Evolutionary conservation across 2,888 invertebrate genomes (phyloP).

Genomic region (Hemistola chrysoprasaria): DNA sequence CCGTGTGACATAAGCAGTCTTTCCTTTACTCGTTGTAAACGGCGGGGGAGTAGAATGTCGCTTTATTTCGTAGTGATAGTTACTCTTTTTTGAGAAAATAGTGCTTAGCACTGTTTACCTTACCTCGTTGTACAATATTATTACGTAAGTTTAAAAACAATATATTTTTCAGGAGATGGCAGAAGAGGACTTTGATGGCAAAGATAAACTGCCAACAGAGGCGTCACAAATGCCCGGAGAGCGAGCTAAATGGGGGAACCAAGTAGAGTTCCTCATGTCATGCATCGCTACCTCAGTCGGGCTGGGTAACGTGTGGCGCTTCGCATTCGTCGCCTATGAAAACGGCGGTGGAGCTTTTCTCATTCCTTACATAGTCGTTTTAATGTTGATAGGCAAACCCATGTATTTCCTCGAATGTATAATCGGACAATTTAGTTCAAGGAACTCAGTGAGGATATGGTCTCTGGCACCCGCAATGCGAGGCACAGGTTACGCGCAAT

Average conservation of each 20-base stretch:
- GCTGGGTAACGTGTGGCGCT: constrained; percentile 87
- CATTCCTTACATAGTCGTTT: constrained; percentile 87
- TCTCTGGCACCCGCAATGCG: constrained; percentile 86
- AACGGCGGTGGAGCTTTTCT: constrained; percentile 89
- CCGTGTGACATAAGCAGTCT: too few species aligned
- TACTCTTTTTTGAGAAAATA: too few species aligned
- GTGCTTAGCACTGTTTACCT: too few species aligned
- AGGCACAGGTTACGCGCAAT: constrained; percentile 87
- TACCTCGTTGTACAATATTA: too few species aligned
- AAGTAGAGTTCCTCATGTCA: constrained; percentile 87
- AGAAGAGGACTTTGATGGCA: constrained; percentile 2
- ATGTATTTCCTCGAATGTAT: constrained; percentile 93
- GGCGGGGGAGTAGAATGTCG: too few species aligned
- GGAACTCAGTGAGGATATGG: constrained; percentile 90
- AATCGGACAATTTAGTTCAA: constrained; percentile 91
- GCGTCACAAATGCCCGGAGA: constrained; percentile 40
- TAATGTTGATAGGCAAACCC: constrained; percentile 87
- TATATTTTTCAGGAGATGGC: too few species aligned
- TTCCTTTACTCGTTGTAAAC: too few species aligned
- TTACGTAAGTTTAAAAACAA: too few species aligned
- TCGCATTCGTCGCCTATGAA: constrained; percentile 83
- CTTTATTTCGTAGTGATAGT: too few species aligned
- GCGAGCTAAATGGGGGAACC: constrained; percentile 80
- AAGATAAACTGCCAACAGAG: constrained; percentile 10
- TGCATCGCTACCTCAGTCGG: constrained; percentile 90